A percentile compares a stretch with the other conserved stretches of the same genome.
These are phyloP conservation scores for Rhadinocentrus ornatus DNA, from an alignment of 2,797 vertebrate species.

Conservation along the genomic window DNA sequence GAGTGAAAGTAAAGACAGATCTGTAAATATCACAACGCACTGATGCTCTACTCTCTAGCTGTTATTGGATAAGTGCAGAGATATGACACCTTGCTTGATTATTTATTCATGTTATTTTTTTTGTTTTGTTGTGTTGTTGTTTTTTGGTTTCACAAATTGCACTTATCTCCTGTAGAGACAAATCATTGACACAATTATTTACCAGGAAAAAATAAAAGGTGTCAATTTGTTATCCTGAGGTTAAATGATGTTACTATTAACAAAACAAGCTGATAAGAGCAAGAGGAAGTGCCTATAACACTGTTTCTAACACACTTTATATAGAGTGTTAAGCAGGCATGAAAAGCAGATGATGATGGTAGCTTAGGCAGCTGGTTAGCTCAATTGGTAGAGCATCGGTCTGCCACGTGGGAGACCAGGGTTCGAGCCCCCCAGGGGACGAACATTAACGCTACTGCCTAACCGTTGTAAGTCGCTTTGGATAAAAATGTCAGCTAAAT, in stretches of 20 bases:
- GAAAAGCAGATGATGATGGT: neutral
- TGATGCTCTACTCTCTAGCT: neutral
- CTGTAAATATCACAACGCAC: neutral
- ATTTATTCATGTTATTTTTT: conserved; percentile 37
- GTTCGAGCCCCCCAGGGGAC: too few relatives aligned
- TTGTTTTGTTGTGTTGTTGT: too few relatives aligned
- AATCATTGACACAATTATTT: conserved; percentile 20
- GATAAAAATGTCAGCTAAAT: too few relatives aligned
- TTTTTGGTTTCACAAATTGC: neutral
- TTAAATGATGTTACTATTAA: neutral
- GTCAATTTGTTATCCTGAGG: neutral
- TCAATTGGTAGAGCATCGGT: too few relatives aligned
- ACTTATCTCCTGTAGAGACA: neutral
- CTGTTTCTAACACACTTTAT: neutral
- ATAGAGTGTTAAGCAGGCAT: neutral
- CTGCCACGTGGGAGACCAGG: too few relatives aligned
- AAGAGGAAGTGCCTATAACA: neutral
- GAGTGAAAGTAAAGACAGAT: neutral
- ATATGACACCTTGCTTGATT: conserved; percentile 12
- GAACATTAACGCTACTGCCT: too few relatives aligned
- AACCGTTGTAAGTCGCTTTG: too few relatives aligned
- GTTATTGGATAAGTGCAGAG: conserved; percentile 7
- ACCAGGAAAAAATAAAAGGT: neutral
- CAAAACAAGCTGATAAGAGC: neutral
- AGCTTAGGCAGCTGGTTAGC: too few relatives aligned